Base-by-base conservation (phyloP, 2,113 vertebrate species). In the Xenus cinereus region DNA sequence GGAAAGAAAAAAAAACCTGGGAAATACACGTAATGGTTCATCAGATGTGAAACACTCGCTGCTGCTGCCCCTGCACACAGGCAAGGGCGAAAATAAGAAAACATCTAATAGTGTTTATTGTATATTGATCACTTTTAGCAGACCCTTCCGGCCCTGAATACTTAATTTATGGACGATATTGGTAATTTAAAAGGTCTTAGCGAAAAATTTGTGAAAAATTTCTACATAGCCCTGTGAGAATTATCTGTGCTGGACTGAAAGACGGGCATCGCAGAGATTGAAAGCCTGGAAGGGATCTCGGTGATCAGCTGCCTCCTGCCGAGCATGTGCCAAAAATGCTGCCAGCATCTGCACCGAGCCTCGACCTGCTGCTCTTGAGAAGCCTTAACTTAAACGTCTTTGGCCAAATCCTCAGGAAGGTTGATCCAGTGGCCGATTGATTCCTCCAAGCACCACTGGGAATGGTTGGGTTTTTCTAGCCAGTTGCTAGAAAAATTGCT, bases 231-330 rank as follows among this genome's bases (percentile, higher is more conserved):
- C 12, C 50, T 27, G 33, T 41, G 53, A 54, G 18, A 16, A 39
- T 13, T 17, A 33, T 1, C 28, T 28, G 10, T 0, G 0, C 2
- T 41, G 39, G 17, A 18, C 57, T 32, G 37, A 19, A 45, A 12
- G 33, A 14, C 0, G 12, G 1, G 5, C 23, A 9, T 20, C 11
- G 13, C 10, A 2, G 0, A 3, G 57, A 5, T 12, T 7, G 22
- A 12, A 16, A 32, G 54, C n/a, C 51, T 11, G 46, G 75, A 6
- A 46, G 16, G 46, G n/a, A 4, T 7, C n/a, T 32, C 0, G 1
- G 62, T 4, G 21, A 14, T 5, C 33, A 30, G n/a, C 33, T 27
- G 22, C 7, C 37, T 59, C 32, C 57, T 12, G 32, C 27, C 3
- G 19, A 59, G 45, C 37, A 14, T 3, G 2, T 2, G 32, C 66